Conservation (phyloP, 2,113 vertebrate genomes). For the Gnathonemus echidnorhynchus region DNA sequence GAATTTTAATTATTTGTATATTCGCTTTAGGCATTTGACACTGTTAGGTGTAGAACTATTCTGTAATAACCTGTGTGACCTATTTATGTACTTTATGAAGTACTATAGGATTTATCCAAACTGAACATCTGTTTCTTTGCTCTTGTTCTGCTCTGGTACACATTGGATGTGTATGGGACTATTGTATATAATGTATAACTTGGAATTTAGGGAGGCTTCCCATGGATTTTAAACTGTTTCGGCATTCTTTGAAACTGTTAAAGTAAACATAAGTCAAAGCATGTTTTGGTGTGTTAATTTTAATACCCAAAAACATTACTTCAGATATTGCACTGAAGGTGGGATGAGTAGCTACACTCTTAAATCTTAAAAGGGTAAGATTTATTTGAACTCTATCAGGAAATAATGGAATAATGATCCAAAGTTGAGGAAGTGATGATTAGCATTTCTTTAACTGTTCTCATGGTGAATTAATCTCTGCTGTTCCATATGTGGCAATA, state of each 20-base stretch:
- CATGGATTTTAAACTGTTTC: slow-evolving; percentile 19
- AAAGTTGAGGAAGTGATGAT: neutral
- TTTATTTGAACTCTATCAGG: neutral
- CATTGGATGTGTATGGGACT: slow-evolving; percentile 4
- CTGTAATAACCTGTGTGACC: slow-evolving; percentile 20
- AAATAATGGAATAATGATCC: neutral
- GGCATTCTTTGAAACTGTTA: neutral
- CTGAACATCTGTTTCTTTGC: neutral
- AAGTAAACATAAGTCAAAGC: slow-evolving; percentile 22
- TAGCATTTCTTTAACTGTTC: neutral
- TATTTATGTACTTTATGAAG: slow-evolving; percentile 31
- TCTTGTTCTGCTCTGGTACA: neutral
- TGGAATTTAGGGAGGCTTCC: neutral
- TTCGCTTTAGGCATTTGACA: neutral
- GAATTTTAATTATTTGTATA: neutral
- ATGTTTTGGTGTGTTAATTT: neutral
- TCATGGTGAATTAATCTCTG: neutral
- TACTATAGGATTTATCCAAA: neutral
- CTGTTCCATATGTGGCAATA: neutral
- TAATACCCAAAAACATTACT: neutral
- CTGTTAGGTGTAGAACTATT: neutral
- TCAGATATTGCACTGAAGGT: neutral
- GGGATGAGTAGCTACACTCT: neutral
- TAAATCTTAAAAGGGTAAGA: neutral
- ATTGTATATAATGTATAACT: slow-evolving; percentile 28